phyloP scores from a whole-genome alignment of 2,797 vertebrate species.

The Malurus leucopterus region DNA sequence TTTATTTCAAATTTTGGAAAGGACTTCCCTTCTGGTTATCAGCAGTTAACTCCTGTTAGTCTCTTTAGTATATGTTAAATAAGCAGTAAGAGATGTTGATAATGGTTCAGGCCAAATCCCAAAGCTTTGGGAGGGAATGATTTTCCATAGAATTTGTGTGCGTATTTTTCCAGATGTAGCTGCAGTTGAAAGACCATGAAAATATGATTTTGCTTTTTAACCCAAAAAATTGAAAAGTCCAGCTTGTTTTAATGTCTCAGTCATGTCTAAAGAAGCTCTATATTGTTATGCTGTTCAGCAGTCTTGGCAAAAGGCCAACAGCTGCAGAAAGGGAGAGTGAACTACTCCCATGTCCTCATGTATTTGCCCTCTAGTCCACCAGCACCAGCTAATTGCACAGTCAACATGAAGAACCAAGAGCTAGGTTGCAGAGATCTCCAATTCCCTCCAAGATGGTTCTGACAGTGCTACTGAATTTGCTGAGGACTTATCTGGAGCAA shows the following conservation, averaged over 20 bases:
- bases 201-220: neutral
- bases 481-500: neutral
- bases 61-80: neutral
- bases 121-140: neutral
- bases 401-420: neutral
- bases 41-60: neutral
- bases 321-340: neutral
- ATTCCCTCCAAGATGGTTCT: neutral
- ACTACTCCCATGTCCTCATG: fast-evolving
- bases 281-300: neutral
- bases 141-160: neutral
- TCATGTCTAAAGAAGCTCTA: neutral
- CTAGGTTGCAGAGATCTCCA: neutral
- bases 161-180: neutral
- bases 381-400: neutral
- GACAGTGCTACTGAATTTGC: neutral
- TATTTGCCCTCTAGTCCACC: neutral
- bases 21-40: neutral
- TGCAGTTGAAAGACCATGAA: neutral
- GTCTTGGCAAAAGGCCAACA: neutral
- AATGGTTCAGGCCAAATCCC: neutral
- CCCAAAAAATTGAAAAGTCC: neutral
- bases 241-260: neutral
- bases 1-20: neutral
- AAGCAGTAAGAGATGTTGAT: neutral